These are phyloP conservation scores for Muricea muricata DNA, from an alignment of 92 coral and sea anemone genomes.

Conservation along the genomic window DNA sequence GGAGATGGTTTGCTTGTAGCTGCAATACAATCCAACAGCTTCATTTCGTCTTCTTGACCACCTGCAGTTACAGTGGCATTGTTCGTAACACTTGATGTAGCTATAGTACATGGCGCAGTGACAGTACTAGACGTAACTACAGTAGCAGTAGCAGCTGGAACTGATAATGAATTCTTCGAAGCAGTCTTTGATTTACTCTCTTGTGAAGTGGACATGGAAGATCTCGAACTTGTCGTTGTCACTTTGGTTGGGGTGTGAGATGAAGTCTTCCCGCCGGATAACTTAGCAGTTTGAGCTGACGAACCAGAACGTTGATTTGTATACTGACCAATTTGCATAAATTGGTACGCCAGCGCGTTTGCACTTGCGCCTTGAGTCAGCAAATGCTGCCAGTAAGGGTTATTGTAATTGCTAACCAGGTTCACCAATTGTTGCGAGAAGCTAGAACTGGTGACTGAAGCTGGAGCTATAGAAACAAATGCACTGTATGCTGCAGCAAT, in stretches of 20 bases:
- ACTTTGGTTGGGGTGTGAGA: slow-evolving; percentile 3
- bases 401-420: slow-evolving; percentile 88
- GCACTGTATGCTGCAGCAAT: slow-evolving; percentile 98
- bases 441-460: slow-evolving; percentile 81
- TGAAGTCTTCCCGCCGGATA: slow-evolving; percentile 17
- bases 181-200: neutral
- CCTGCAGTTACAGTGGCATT: neutral
- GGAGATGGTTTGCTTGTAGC: neutral
- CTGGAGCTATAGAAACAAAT: slow-evolving; percentile 96
- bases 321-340: slow-evolving; percentile 80
- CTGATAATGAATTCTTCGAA: neutral
- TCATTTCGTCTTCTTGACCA: neutral
- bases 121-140: neutral
- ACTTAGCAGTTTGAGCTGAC: slow-evolving; percentile 39
- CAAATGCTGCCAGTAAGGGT: slow-evolving; percentile 73
- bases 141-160: neutral
- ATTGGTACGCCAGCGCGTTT: slow-evolving; percentile 77
- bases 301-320: slow-evolving; percentile 60
- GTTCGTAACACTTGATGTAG: neutral
- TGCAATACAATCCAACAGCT: neutral
- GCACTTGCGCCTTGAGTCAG: slow-evolving; percentile 65
- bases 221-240: slow-evolving; percentile 14
- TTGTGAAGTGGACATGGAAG: neutral
- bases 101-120: neutral
- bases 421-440: slow-evolving; percentile 93